Percentiles rank a stretch among this genome's conserved stretches.
Conservation (phyloP, 2,797 vertebrate genomes). For the Mus minutoides region DNA sequence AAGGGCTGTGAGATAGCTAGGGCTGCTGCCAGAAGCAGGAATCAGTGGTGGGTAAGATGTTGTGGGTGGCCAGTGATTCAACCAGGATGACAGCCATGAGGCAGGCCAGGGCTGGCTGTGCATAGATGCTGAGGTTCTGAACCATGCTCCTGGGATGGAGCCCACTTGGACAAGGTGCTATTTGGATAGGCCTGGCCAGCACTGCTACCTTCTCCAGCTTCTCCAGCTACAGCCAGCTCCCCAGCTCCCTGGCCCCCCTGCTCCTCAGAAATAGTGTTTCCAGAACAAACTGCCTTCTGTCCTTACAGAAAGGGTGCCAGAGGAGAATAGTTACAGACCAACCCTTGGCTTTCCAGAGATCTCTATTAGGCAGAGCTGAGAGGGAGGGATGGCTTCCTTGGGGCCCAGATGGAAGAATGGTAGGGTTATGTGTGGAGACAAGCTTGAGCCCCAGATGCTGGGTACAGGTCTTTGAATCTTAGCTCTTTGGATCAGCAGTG, state of each 20-base stretch:
- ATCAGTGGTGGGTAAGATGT: neutral
- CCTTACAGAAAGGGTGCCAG: slow-evolving; percentile 22
- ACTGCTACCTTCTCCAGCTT: neutral
- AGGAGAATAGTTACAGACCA: neutral
- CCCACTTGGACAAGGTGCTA: neutral
- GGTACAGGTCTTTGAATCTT: neutral
- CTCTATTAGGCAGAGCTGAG: neutral
- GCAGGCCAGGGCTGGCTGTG: neutral
- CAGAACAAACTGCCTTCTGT: slow-evolving; percentile 38
- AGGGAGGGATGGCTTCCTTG: neutral
- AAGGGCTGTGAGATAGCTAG: neutral
- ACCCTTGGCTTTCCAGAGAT: neutral
- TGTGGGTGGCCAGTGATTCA: neutral
- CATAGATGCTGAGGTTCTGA: neutral
- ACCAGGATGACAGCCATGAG: neutral
- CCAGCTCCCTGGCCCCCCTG: neutral
- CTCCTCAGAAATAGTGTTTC: neutral
- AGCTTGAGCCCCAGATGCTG: neutral
- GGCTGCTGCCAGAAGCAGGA: neutral
- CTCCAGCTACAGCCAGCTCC: slow-evolving; percentile 7
- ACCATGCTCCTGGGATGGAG: neutral
- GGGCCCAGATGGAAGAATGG: neutral
- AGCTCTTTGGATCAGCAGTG: neutral
- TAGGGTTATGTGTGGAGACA: rapidly evolving
- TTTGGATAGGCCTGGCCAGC: slow-evolving; percentile 19